phyloP scores from a whole-genome alignment of 2,113 vertebrate genomes.

The Sigmodon hispidus region DNA sequence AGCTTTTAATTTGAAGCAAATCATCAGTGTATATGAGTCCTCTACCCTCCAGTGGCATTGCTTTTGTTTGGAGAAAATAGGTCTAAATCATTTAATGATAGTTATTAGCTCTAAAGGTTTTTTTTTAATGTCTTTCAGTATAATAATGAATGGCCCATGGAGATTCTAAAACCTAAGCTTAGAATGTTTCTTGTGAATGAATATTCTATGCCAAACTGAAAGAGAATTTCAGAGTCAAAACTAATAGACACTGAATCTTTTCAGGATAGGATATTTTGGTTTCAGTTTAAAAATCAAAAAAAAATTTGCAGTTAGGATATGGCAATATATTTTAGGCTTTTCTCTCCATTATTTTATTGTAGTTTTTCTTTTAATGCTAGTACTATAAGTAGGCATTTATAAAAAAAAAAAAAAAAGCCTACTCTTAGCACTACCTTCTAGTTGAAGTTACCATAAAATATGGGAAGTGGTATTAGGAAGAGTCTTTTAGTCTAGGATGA shows the following conservation, averaged over 20 bases:
- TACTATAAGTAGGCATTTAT: neutral
- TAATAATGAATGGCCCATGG: constrained; percentile 11
- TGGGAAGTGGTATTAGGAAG: neutral
- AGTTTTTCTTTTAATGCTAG: neutral
- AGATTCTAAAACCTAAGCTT: constrained; percentile 7
- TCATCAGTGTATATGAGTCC: neutral
- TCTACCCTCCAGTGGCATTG: neutral
- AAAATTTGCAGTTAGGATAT: neutral
- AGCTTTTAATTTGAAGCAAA: constrained; percentile 21
- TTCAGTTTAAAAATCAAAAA: constrained; percentile 19
- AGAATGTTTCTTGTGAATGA: neutral
- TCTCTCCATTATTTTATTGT: neutral
- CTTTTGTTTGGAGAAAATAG: constrained; percentile 5
- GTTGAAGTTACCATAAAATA: neutral
- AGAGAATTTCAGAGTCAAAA: constrained; percentile 12
- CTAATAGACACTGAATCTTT: constrained; percentile 28
- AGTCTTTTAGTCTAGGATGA: neutral
- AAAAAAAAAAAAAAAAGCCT: neutral
- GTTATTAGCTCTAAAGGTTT: neutral
- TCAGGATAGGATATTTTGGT: neutral
- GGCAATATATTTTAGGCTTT: neutral
- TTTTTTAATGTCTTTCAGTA: constrained; percentile 21
- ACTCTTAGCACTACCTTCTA: neutral
- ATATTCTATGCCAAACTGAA: constrained; percentile 14
- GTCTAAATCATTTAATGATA: neutral